A percentile compares a stretch with the other conserved stretches of the same genome.
Conservation (phyloP, 2,797 vertebrate genomes). For the Paratrypauchen microcephalus region DNA sequence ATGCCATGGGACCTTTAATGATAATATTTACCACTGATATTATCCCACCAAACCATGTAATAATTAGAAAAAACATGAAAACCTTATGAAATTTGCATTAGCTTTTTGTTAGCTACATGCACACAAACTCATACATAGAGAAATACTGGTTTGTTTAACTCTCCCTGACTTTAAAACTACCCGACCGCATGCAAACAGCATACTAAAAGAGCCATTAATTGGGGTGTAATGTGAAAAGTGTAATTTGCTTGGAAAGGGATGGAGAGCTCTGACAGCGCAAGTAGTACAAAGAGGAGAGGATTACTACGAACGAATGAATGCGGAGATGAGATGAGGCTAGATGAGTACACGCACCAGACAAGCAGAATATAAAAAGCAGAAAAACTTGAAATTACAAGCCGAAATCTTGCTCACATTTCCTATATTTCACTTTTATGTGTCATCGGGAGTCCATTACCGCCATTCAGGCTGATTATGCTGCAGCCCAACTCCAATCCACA, state of each 20-base stretch:
- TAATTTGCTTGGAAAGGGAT: conserved; percentile 72
- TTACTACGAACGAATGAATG: conserved; percentile 46
- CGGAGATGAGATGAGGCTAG: conserved; percentile 14
- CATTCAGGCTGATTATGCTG: conserved; percentile 49
- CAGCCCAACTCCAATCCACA: conserved; percentile 67
- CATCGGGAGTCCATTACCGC: conserved; percentile 45
- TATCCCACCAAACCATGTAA: too few relatives aligned
- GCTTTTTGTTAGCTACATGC: conserved; percentile 9
- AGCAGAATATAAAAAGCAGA: conserved; percentile 20
- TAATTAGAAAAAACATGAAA: too few relatives aligned
- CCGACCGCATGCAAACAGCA: conserved; percentile 42
- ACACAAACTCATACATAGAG: conserved; percentile 14
- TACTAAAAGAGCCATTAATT: conserved; percentile 68
- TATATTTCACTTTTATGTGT: conserved; percentile 20
- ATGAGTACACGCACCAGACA: neutral
- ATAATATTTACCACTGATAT: too few relatives aligned
- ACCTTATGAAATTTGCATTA: conserved; percentile 27
- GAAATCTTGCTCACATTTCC: conserved; percentile 14
- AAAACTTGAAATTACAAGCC: conserved; percentile 3
- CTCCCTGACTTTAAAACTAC: conserved; percentile 38
- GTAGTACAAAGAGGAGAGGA: conserved; percentile 48
- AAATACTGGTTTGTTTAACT: conserved; percentile 17
- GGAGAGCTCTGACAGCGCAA: conserved; percentile 64
- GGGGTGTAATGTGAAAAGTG: conserved; percentile 66
- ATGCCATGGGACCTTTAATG: too few relatives aligned